Evolutionary conservation across 2,888 invertebrate genomes (phyloP), one percentile per base, ranked within the genome.

Genomic region (Dione vanillae): DNA sequence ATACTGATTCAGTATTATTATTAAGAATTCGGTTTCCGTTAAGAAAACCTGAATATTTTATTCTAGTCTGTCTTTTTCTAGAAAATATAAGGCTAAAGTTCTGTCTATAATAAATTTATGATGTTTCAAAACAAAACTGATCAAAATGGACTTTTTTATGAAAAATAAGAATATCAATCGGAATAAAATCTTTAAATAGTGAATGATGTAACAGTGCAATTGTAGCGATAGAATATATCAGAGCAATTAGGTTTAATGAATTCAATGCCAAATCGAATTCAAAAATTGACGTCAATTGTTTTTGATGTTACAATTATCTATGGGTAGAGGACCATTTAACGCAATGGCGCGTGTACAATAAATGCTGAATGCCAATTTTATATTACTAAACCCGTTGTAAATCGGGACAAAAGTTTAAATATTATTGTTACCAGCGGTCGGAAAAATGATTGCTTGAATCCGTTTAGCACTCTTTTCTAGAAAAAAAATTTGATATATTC

Each of bases 261-360:
- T 66, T 65, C 66, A 71, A 71, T 74, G 69, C 64, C 71, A 74
- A 71, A 71, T 69, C 41, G 69, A 65, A 69, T 65, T 67, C 64
- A 69, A 71, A 74, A 69, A 71, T 74, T 74, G 66, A 69, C 11
- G 58, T 52, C 71, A 59, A 71, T 74, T 73, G 71, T 64, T 66
- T 72, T 40, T 61, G 64, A 64, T 64, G 62, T 66, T 54, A 65
- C 59, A 68, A 68, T 68, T 68, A 52, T 41, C 47, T 54, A 62
- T 47, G 5, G 37, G 37, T 49, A 19, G 62, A 37, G 37, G 62
- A 12, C 43, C 59, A 64, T 19, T 19, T 20, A 16, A 35, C 5
- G 35, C 10, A 10, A 54, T 37, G 56, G 37, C 11, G 16, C 49
- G 19, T 11, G 19, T 49, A 8, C 8, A 19, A 37, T 20, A 37